Percentiles rank a stretch among this genome's conserved stretches.
phyloP scores from a whole-genome alignment of 1,140 invertebrate genomes.

The Caenorhabditis inopinata region DNA sequence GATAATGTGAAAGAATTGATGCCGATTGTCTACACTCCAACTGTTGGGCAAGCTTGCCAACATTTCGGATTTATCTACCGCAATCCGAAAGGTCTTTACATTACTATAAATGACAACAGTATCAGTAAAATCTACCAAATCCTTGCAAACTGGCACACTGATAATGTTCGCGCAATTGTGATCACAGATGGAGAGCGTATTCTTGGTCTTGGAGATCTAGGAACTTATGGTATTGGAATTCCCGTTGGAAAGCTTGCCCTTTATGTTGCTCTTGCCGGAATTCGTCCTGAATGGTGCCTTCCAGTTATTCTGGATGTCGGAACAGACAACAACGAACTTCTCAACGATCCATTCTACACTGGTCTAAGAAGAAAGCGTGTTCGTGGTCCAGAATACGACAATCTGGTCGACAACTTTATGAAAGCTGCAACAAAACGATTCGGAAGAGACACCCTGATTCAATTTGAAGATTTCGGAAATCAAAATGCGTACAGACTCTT shows the following conservation, averaged over 20 bases:
- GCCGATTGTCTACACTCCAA: constrained; percentile 84
- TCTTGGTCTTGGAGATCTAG: constrained; percentile 87
- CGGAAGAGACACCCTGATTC: constrained; percentile 69
- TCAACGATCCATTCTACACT: constrained; percentile 92
- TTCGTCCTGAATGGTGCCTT: constrained; percentile 86
- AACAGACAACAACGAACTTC: constrained; percentile 83
- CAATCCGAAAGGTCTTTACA: constrained; percentile 87
- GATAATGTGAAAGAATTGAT: constrained; percentile 86
- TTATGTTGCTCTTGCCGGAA: constrained; percentile 87
- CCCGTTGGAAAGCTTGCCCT: constrained; percentile 88
- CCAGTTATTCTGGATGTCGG: constrained; percentile 90
- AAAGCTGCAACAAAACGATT: constrained; percentile 78
- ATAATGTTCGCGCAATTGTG: constrained; percentile 85
- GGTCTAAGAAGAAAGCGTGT: constrained; percentile 83
- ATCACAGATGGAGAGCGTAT: constrained; percentile 94
- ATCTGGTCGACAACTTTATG: constrained; percentile 95
- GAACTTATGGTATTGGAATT: constrained; percentile 92
- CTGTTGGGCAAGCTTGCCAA: constrained; percentile 92
- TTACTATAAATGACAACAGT: constrained; percentile 92
- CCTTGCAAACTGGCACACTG: constrained; percentile 79
- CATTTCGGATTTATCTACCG: constrained; percentile 92
- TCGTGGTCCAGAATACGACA: constrained; percentile 85
- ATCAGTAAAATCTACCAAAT: constrained; percentile 72
- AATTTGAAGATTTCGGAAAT: constrained; percentile 96
- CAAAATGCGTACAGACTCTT: constrained; percentile 87